Evolutionary conservation across 2,888 invertebrate species (phyloP), one percentile per base, ranked within the genome.

Genomic region (Orthonychiurus folsomi): DNA sequence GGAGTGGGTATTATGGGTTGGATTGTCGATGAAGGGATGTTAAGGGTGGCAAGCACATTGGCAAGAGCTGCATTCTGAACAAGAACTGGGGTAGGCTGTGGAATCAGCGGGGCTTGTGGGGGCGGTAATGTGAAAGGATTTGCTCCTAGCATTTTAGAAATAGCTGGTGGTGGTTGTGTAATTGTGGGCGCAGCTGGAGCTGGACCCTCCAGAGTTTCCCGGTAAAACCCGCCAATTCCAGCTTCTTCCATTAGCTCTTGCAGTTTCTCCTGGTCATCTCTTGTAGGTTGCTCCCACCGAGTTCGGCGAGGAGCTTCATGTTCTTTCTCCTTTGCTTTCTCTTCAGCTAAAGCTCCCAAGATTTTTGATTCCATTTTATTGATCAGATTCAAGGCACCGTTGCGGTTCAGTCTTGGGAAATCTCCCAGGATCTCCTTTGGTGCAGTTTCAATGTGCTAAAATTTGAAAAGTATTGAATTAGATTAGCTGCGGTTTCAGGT

Each of bases 351-450:
- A 37, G 26, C 27, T 25, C 56, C 54, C n/a, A 48, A 54, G 5
- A 63, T 50, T 47, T 25, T 63, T 58, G 20, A 65, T 64, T 37
- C 69, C 72, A 64, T 71, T 61, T 48, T 68, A 37, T 67, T 72
- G 18, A 72, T 72, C 58, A 74, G 67, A 37, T 72, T 73, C n/a
- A 83, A 76, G 0, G 89, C 89, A 66, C 86, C 85, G 73, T 90
- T 89, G 64, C 89, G 82, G 72, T 86, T 87, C 67, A 91, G 80
- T 63, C 92, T 81, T 53, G 91, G 90, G 73, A 91, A 92, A 75
- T 89, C 89, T n/a, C 92, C 91, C 61, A 92, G 80, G 73, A 92
- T 90, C 78, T 92, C 91, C 77, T 91, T 89, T 1, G 92, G 92
- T 0, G 91, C 91, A 1, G 90, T 88, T 78, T 92, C 92, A 75